Evolutionary conservation across 2,797 vertebrate genomes (phyloP).

Genomic region (Enteromius trimaculatus): DNA sequence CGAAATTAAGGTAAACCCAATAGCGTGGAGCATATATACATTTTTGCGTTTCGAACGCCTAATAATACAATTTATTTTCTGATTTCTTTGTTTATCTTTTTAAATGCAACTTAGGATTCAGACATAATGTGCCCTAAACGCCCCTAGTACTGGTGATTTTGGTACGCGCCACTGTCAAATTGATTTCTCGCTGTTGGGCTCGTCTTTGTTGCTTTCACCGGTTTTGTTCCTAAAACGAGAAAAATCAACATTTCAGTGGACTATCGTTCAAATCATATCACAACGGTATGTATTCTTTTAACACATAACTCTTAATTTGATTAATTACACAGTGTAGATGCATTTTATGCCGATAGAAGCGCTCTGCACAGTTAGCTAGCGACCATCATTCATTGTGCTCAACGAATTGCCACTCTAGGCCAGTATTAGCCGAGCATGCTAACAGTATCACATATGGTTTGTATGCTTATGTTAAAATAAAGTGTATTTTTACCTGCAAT

Average conservation of each 20-base stretch:
- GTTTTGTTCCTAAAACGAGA: conserved; percentile 72
- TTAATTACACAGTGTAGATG: neutral
- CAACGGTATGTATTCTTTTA: conserved; percentile 54
- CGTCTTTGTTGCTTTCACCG: conserved; percentile 69
- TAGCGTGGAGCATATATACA: rapidly evolving
- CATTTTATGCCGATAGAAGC: conserved; percentile 13
- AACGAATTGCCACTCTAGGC: conserved; percentile 36
- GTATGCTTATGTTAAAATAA: neutral
- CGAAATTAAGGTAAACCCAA: neutral
- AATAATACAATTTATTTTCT: too few species aligned
- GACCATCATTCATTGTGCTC: conserved; percentile 40
- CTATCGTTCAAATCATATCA: neutral
- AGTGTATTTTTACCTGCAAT: neutral
- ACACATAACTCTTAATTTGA: neutral
- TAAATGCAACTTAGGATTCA: neutral
- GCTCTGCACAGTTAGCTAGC: conserved; percentile 18
- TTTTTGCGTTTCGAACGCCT: neutral
- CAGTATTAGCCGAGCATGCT: conserved; percentile 41
- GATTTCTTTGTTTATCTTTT: neutral
- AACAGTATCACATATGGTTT: neutral
- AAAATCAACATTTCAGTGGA: conserved; percentile 27
- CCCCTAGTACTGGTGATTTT: conserved; percentile 34
- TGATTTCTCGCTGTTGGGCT: conserved; percentile 62
- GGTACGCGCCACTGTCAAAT: conserved; percentile 72
- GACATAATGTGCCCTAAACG: neutral